Evolutionary conservation across 1,140 invertebrate genomes (phyloP).

Genomic region (Drosophila neocordata): DNA sequence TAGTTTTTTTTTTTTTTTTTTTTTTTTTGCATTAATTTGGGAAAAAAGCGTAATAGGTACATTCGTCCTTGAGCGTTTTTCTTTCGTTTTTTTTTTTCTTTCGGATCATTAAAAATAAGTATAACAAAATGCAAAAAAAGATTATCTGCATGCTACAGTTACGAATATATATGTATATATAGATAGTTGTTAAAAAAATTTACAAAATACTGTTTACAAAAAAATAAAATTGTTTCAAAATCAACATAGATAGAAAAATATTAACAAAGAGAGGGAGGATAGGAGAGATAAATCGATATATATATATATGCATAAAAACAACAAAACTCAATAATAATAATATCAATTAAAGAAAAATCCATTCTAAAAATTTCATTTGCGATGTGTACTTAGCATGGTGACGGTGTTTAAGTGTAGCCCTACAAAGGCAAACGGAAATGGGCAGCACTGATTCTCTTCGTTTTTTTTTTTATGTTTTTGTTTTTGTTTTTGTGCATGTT

Average conservation of each 20-base stretch:
- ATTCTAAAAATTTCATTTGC: constrained; percentile 48
- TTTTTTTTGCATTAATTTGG: constrained; percentile 10
- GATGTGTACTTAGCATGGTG: neutral
- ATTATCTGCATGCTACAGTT: constrained; percentile 29
- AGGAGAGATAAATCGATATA: constrained; percentile 32
- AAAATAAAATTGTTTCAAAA: constrained; percentile 37
- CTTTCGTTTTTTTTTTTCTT: neutral
- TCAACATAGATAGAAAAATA: constrained; percentile 43
- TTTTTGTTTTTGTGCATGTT: constrained; percentile 21
- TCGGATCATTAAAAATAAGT: constrained; percentile 38
- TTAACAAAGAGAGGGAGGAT: constrained; percentile 27
- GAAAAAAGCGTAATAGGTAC: constrained; percentile 20
- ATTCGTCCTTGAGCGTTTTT: constrained; percentile 26
- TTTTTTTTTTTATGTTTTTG: constrained; percentile 12
- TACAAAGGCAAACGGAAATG: constrained; percentile 71
- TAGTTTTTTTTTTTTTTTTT: constrained; percentile 38
- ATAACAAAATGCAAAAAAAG: constrained; percentile 53
- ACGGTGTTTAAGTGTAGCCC: constrained; percentile 44
- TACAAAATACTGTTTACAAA: constrained; percentile 55
- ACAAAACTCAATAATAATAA: constrained; percentile 58
- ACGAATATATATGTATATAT: constrained; percentile 8
- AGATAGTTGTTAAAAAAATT: constrained; percentile 37
- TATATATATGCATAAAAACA: constrained; percentile 49
- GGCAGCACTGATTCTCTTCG: too few relatives aligned
- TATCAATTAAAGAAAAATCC: constrained; percentile 39